Evolutionary conservation across 2,888 invertebrate species (phyloP), one percentile per base, ranked within the genome.

Genomic region (Drosophila borealis): DNA sequence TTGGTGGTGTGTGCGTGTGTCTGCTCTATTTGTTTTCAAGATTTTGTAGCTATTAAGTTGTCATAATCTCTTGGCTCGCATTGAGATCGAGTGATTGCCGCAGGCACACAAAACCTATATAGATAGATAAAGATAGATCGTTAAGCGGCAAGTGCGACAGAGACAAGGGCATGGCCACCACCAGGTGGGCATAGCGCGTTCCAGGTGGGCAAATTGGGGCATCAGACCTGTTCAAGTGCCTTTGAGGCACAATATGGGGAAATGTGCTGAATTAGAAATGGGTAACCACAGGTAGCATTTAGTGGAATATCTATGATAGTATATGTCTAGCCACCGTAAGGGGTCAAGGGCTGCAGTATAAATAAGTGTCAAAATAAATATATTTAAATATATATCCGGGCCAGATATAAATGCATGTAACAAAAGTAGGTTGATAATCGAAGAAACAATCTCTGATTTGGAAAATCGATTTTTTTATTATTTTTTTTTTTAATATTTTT

Each of bases 41-140:
- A 65, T 79, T 83, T 83, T 77, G 77, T 81, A 67, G 79, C 83
- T 84, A 84, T 84, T 84, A 84, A 84, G 83, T 84, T 84, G 83
- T 84, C 83, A 84, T 86, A 84, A 84, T 84, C 87, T 77, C 81
- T 67, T 60, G 53, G 59, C 44, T 64, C 73, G 48, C 77, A 70
- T 67, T 53, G 73, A 82, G 78, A 82, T 80, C 76, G 70, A 80
- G 78, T 85, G 74, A 74, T 77, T 51, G 81, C 81, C 70, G 65
- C 62, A 70, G 76, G 75, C 76, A 67, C 60, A 54, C 39, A 54
- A 46, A 11, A 39, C 33, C 10, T 46, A 37, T 46, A 37, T 29
- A 29, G 29, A 41, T 13, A 41, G 53, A 49, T 5, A 46, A 19
- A 54, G 17, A 37, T 8, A 46, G 14, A 67, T 13, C 10, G 44